Percentiles rank a stretch among this genome's conserved stretches.
These are phyloP conservation scores for Mus caroli DNA, from an alignment of 2,797 vertebrate genomes.

Conservation along the genomic window DNA sequence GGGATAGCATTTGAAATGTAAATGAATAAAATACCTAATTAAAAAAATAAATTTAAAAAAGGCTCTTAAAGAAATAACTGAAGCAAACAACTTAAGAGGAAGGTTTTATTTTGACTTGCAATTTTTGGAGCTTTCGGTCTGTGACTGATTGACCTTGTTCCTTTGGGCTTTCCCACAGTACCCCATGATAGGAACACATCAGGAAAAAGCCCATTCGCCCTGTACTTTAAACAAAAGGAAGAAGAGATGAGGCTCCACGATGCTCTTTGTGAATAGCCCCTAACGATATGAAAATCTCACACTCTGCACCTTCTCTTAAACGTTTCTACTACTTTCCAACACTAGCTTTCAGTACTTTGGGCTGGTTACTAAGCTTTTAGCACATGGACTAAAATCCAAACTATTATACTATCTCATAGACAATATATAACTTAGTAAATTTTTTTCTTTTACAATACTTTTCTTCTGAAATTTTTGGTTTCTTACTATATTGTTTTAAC, in stretches of 20 bases:
- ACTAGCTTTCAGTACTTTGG: not conserved
- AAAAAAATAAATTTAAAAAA: too few species aligned
- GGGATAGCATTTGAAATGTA: too few species aligned
- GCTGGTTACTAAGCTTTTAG: not conserved
- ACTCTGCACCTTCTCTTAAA: not conserved
- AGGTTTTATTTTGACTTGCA: not conserved
- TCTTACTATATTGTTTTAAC: not conserved
- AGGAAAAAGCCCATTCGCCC: not conserved
- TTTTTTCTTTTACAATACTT: constrained; percentile 1
- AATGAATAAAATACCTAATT: too few species aligned
- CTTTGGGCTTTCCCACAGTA: not conserved
- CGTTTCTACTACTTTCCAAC: not conserved
- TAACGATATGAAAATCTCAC: not conserved
- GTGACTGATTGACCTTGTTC: not conserved
- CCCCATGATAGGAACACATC: not conserved
- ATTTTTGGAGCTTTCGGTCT: not conserved
- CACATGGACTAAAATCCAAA: not conserved
- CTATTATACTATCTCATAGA: not conserved
- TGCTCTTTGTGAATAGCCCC: not conserved
- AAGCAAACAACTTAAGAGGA: not conserved
- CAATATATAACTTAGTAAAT: not conserved
- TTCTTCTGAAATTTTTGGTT: constrained; percentile 22
- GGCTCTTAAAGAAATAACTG: not conserved
- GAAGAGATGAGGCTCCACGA: not conserved
- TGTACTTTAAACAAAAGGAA: not conserved